Evolutionary conservation across 1,140 invertebrate species (phyloP).

Genomic region (Epicauta chinensis): DNA sequence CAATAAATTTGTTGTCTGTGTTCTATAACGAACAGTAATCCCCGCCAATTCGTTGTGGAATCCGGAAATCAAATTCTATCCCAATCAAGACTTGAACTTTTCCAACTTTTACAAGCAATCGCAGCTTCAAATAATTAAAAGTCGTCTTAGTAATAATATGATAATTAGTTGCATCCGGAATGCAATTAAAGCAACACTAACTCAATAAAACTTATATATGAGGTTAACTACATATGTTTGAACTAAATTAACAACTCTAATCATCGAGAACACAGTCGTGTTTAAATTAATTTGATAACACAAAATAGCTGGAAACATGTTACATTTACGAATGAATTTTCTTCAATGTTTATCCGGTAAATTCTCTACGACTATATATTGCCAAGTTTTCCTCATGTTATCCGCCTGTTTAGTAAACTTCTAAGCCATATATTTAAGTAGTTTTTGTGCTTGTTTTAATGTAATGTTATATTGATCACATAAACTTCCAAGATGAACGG

Average conservation of each 20-base stretch:
- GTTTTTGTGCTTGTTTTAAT: neutral
- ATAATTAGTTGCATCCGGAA: too few relatives aligned
- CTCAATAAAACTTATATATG: too few relatives aligned
- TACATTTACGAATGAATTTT: neutral
- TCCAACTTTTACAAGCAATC: too few relatives aligned
- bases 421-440: neutral
- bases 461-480: constrained; percentile 1
- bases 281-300: neutral
- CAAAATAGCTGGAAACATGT: neutral
- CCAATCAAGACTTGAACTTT: too few relatives aligned
- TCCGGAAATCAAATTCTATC: neutral
- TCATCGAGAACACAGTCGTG: too few relatives aligned
- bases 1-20: neutral
- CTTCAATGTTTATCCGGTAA: neutral
- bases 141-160: too few relatives aligned
- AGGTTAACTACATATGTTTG: too few relatives aligned
- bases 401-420: too few relatives aligned
- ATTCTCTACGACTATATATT: neutral
- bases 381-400: neutral
- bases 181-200: too few relatives aligned
- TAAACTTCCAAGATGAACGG: constrained; percentile 1
- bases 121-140: too few relatives aligned
- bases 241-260: too few relatives aligned
- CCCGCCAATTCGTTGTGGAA: neutral
- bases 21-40: neutral